phyloP scores from a whole-genome alignment of 1,140 invertebrate species.

The Nomia melanderi region DNA sequence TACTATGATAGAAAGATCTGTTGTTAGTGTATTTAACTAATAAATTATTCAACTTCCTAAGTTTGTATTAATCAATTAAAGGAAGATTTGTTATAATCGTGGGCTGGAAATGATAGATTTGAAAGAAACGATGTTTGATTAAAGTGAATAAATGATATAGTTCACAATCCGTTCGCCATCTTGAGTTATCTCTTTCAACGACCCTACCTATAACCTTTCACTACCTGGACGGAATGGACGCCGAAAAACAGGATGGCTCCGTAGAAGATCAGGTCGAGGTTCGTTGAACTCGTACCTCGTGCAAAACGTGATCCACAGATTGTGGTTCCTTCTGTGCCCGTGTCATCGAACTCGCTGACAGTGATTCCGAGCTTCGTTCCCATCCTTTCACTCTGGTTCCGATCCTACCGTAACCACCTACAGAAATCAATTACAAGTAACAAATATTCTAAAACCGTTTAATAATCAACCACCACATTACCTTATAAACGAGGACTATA shows the following conservation, averaged over 20 bases:
- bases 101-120: too few species aligned
- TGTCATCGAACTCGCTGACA: slow-evolving; percentile 55
- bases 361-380: slow-evolving; percentile 41
- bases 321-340: slow-evolving; percentile 46
- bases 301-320: slow-evolving; percentile 59
- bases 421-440: not conserved
- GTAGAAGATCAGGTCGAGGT: slow-evolving; percentile 17
- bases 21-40: too few species aligned
- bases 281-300: slow-evolving; percentile 53
- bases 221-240: slow-evolving; percentile 11
- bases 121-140: not conserved
- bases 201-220: slow-evolving; percentile 2
- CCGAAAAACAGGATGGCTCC: slow-evolving; percentile 30
- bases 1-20: too few species aligned
- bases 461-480: too few species aligned
- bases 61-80: too few species aligned
- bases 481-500: too few species aligned
- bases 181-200: slow-evolving; percentile 5
- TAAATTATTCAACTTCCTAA: too few species aligned
- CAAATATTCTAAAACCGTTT: not conserved
- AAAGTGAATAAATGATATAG: not conserved
- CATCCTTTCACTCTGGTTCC: slow-evolving; percentile 35
- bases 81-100: too few species aligned
- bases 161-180: not conserved
- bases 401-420: not conserved